Conservation (phyloP, 2,888 invertebrate species). For the Emesis furor region DNA sequence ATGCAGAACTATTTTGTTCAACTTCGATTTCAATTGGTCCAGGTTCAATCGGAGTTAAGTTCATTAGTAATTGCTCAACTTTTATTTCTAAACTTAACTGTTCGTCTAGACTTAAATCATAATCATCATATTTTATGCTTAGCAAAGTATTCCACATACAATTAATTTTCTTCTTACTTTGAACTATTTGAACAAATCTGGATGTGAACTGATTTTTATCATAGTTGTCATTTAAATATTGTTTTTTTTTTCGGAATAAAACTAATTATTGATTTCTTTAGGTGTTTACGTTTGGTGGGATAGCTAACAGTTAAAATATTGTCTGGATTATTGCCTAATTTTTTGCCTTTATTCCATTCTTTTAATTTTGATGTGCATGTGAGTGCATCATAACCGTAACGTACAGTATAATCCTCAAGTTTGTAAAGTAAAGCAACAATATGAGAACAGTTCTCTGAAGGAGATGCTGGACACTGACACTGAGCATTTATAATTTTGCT, state of each 20-base stretch:
- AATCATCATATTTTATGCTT: not conserved
- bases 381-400: constrained; percentile 5
- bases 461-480: constrained; percentile 9
- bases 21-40: too few species aligned
- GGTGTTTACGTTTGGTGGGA: constrained; percentile 1
- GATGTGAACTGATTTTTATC: constrained; percentile 13
- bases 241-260: constrained; percentile 1
- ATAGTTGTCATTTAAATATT: constrained; percentile 5
- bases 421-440: constrained; percentile 6
- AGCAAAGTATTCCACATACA: constrained; percentile 10
- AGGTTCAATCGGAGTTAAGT: too few species aligned
- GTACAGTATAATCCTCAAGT: constrained; percentile 14
- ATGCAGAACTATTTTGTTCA: too few species aligned
- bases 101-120: not conserved
- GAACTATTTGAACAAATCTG: constrained; percentile 9
- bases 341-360: too few species aligned
- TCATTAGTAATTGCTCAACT: not conserved
- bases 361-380: too few species aligned
- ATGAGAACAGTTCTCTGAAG: constrained; percentile 9
- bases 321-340: too few species aligned
- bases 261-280: not conserved
- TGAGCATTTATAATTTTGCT: constrained; percentile 3
- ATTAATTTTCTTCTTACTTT: not conserved
- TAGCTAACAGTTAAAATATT: not conserved
- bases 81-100: not conserved